A percentile compares a stretch with the other conserved stretches of the same genome.
Evolutionary conservation across 2,797 vertebrate genomes (phyloP).

Genomic region (Limosa lapponica): DNA sequence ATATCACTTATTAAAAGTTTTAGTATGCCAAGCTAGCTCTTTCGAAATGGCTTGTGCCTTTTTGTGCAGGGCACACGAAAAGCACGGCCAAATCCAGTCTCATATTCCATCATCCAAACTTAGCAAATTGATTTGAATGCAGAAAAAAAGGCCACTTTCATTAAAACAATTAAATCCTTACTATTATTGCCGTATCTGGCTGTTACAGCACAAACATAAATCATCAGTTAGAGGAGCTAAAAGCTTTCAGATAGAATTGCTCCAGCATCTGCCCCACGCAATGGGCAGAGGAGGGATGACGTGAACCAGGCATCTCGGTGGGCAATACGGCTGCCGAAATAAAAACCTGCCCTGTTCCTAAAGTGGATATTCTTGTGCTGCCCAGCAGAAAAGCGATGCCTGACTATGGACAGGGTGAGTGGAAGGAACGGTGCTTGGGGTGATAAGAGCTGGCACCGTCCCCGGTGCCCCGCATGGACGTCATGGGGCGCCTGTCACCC

Average conservation of each 20-base stretch:
- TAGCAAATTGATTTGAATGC: not conserved
- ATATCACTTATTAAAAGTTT: conserved; percentile 20
- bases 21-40: not conserved
- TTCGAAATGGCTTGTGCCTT: not conserved
- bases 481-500: fast-evolving
- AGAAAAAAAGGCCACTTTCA: conserved; percentile 12
- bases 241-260: conserved; percentile 29
- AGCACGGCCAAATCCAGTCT: not conserved
- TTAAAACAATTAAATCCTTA: conserved; percentile 50
- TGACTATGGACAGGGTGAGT: not conserved
- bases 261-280: not conserved
- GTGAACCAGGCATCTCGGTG: fast-evolving
- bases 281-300: not conserved
- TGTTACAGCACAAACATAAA: conserved; percentile 15
- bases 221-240: conserved; percentile 29
- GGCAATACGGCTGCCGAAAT: not conserved
- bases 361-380: not conserved
- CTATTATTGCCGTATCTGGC: not conserved
- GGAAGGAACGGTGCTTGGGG: not conserved
- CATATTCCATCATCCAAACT: conserved; percentile 3
- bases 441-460: not conserved
- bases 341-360: not conserved
- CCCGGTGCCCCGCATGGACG: not conserved
- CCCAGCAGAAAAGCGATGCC: not conserved
- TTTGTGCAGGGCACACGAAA: not conserved